Base-by-base conservation (phyloP, 1,140 invertebrate species). In the Drosophila lini region DNA sequence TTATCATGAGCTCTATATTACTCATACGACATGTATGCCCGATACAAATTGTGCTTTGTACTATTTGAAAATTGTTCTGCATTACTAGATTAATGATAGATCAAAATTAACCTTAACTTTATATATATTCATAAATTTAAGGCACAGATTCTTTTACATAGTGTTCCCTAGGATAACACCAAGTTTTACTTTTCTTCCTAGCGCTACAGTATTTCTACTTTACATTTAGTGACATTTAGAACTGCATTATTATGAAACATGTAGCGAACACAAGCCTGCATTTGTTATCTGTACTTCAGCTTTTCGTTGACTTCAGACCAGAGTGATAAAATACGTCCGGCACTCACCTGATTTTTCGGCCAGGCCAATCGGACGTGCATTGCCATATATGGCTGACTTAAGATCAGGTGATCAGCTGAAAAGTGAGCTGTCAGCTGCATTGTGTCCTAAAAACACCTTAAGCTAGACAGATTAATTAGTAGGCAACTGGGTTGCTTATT, bases 381-480 rank as follows among this genome's bases (percentile, higher is more conserved):
- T 13, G 16, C 3, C 25, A 57, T 58, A 34, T 58, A 25, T 53
- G 19, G 1, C 34, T 19, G n/a, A 40, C 15, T 59, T n/a, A 11
- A 59, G 28, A 34, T 34, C 31, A 19, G 31, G n/a, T 41, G 42
- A 68, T 67, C 25, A 22, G 32, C 36, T 32, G 10, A 25, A 64
- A 64, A 68, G 50, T 34, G 16, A 67, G 25, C 56, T 61, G 61
- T n/a, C 64, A 68, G 45, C 22, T 69, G 60, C 15, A 13, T 19
- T 16, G 19, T 42, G 19, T 8, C 31, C 38, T 15, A n/a, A 9
- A 11, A 16, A 31, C 5, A 28, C 10, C 10, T 36, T n/a, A 13
- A 36, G n/a, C 16, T 13, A 34, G 8, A 34, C 50, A 19, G 2
- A 25, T 22, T 41, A 41, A 22, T 41, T 22, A n/a, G 9, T 41